Evolutionary conservation across 2,888 invertebrate genomes (phyloP), one percentile per base, ranked within the genome.

Genomic region (Euphydryas editha): DNA sequence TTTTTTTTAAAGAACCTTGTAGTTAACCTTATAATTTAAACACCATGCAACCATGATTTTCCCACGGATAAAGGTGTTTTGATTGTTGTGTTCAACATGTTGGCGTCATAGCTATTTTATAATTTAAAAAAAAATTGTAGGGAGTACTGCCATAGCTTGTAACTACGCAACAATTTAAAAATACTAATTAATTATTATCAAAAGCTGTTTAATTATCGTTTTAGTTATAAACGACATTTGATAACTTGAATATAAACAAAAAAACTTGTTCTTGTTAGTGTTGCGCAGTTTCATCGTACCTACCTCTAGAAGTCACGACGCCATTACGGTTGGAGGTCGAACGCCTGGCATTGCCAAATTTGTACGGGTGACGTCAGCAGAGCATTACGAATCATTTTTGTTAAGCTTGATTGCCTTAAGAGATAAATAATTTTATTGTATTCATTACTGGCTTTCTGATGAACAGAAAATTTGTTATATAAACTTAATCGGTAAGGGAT

Each of bases 341-440:
- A 76, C 77, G 83, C 83, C 88, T 81, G 77, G 73, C 87, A 85
- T 87, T 86, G 89, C 90, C 90, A 85, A 91, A 90, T 87, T 86
- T 83, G 81, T 79, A 78, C 68, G 68, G 68, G 59, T 88, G 86
- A 88, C 85, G 84, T 88, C 85, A 88, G 46, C 60, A 46, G 42
- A 21, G 57, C 58, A 57, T 51, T 54, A 54, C 36, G 36, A 54
- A 54, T 54, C 49, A 36, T 17, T 54, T 30, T 36, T 54, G 17
- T n/a, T 17, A 36, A 54, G 42, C 49, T 57, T 56, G 39, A 59
- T 59, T 42, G 46, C 37, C 60, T 57, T 57, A 24, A 58, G 37
- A 51, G 42, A 20, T 54, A 36, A 20, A 11, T 15, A 21, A 30
- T 36, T 49, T 49, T 62, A 51, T 59, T 18, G 21, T 15, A 54